Percentiles rank a stretch among this genome's conserved stretches.
These are phyloP conservation scores for Drosophila heteroneura DNA, from an alignment of 2,888 invertebrate species.

Conservation along the genomic window DNA sequence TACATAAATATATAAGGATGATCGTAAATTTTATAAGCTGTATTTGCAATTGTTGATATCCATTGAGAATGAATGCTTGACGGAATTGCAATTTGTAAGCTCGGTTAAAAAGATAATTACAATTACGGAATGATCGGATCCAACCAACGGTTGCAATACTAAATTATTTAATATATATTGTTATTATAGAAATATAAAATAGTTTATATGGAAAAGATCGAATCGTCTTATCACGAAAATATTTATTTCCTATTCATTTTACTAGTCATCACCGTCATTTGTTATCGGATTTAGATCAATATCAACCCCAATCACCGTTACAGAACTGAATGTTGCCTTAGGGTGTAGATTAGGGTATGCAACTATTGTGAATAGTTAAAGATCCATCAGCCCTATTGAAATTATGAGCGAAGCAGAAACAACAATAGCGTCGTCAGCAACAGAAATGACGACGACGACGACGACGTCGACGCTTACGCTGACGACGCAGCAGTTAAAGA, in stretches of 20 bases:
- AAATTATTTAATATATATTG: neutral
- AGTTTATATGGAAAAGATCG: neutral
- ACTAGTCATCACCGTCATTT: neutral
- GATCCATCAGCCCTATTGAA: conserved; percentile 29
- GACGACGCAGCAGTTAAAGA: conserved; percentile 34
- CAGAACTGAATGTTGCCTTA: neutral
- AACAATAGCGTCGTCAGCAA: conserved; percentile 27
- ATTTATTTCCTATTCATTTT: neutral
- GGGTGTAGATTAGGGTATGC: conserved; percentile 4
- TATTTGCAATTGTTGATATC: neutral
- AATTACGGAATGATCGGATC: neutral
- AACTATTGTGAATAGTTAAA: conserved; percentile 6
- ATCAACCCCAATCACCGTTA: neutral
- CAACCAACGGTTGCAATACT: neutral
- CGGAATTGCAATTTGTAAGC: neutral
- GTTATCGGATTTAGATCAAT: neutral
- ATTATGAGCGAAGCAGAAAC: conserved; percentile 15
- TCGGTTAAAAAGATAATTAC: neutral
- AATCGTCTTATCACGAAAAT: neutral
- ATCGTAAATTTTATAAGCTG: neutral
- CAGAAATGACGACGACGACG: conserved; percentile 5
- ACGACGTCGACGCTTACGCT: conserved; percentile 24
- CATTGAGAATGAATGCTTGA: neutral
- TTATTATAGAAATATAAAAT: neutral
- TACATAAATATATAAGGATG: neutral